Base-by-base conservation (phyloP, 1,140 invertebrate genomes). In the Drosophila elegans region DNA sequence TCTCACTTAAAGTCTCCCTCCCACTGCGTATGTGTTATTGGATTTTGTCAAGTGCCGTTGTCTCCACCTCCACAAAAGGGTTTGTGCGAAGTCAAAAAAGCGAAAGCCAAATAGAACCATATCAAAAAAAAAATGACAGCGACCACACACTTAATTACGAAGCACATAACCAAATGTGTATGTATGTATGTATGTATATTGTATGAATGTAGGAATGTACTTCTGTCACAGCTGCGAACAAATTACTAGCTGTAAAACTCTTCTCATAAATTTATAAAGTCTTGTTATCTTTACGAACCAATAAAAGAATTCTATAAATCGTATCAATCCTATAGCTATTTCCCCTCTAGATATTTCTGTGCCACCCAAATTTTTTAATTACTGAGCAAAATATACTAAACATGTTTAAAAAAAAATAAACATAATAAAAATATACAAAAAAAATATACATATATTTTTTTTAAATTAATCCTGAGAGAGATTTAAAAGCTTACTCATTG, bases 71-170 rank as follows among this genome's bases (percentile, higher is more conserved):
- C 67, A 48, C 63, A 71, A 75, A 86, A 82, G 83, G 79, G 82
- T 88, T 88, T 76, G 78, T 86, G 49, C 73, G 78, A 85, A 86
- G 78, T 85, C 83, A 88, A 55, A 69, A 88, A 88, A 86, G 83
- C 81, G 81, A 84, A 84, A 85, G 77, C 71, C 64, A 79, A 88
- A 88, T 63, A 73, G 79, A 88, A 88, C 74, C 49, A 46, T 55
- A 56, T 46, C 41, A 46, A 42, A 44, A 68, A 41, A 48, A 67
- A 69, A 79, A 67, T 57, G 59, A 73, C 64, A 45, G 75, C 81
- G 48, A 67, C 63, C 69, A 83, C 77, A 84, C 78, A 86, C 74
- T 88, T 86, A 78, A 85, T 85, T 82, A 88, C 78, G 81, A 59
- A 29, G 46, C 46, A 71, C 45, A 62, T 45, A 61, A 55, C 55